Base-by-base conservation (phyloP, 2,888 invertebrate species). In the Tiliacea citrago region DNA sequence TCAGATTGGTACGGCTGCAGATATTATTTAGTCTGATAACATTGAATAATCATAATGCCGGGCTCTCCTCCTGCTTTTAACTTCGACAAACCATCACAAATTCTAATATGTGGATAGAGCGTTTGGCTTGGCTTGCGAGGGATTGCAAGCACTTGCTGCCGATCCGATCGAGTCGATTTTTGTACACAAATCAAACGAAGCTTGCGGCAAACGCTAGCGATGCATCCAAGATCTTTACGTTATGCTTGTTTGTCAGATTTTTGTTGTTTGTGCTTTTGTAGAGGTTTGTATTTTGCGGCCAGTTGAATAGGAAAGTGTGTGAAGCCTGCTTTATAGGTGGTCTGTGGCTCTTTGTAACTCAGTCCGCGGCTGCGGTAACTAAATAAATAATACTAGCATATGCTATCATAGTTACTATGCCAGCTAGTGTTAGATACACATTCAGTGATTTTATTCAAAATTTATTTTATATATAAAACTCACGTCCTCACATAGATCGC, bases 1-100 rank as follows among this genome's bases (percentile, higher is more conserved):
- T 18, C 12, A 71, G 58, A 62, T 76, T 85, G 87, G 82, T 63
- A 72, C 9, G 24, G 42, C 35, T 75, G 58, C 16, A 61, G 0
- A 18, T 57, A n/a, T 51, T 47, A 69, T 76, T 75, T 68, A 29
- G 12, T 45, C 39, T 77, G 72, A 75, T 66, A 81, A 81, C 72
- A 81, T 55, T 57, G n/a, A n/a, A 49, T 21, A 66, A n/a, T n/a
- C 6, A 57, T 57, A 29, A 57, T 16, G 13, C 55, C 51, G 8
- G n/a, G 12, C 2, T 24, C 13, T 24, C 53, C n/a, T 53, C n/a
- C 10, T n/a, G 53, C 5, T 53, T 51, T 10, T n/a, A 53, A 4
- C 21, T 10, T n/a, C 12, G 0, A 10, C 12, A n/a, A 53, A 53
- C 53, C 51, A n/a, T n/a, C 10, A n/a, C 51, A 51, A n/a, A 51